These are phyloP conservation scores for Archivesica marissinica DNA, from an alignment of 1,140 invertebrate species.

Conservation along the genomic window DNA sequence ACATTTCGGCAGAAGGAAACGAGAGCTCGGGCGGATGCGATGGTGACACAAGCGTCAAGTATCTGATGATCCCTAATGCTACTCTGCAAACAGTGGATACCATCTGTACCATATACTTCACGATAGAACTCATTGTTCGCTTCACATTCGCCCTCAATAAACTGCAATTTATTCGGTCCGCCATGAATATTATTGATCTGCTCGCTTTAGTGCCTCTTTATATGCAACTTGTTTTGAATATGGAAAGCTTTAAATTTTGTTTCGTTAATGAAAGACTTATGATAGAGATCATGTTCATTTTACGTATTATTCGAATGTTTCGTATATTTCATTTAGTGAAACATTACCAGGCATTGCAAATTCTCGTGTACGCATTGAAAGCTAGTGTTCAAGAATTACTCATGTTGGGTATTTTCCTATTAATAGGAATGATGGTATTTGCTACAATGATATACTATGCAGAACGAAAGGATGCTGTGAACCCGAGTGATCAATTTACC, in stretches of 20 bases:
- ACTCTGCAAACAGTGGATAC: constrained; percentile 74
- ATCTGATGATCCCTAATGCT: constrained; percentile 69
- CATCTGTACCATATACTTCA: constrained; percentile 84
- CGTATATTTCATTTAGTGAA: constrained; percentile 81
- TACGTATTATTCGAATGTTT: constrained; percentile 81
- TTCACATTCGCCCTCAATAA: constrained; percentile 84
- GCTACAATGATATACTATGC: constrained; percentile 99
- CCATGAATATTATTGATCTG: constrained; percentile 85
- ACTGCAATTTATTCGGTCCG: constrained; percentile 80
- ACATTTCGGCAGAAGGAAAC: constrained; percentile 42
- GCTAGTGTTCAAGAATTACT: constrained; percentile 81
- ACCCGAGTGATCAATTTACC: constrained; percentile 75
- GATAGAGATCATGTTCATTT: constrained; percentile 79
- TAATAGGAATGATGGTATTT: constrained; percentile 98
- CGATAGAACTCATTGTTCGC: constrained; percentile 83
- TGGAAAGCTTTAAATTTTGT: constrained; percentile 71
- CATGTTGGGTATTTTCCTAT: constrained; percentile 97
- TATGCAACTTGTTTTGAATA: constrained; percentile 76
- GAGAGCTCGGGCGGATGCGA: constrained; percentile 42
- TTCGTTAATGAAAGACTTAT: constrained; percentile 76
- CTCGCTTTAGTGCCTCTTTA: constrained; percentile 84
- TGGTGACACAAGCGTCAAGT: constrained; percentile 40
- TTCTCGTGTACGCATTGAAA: constrained; percentile 79
- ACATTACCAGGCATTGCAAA: constrained; percentile 79
- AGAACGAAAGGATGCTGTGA: constrained; percentile 87